phyloP scores from a whole-genome alignment of 1,140 invertebrate species.

The Macrotrachela quadricornifera region DNA sequence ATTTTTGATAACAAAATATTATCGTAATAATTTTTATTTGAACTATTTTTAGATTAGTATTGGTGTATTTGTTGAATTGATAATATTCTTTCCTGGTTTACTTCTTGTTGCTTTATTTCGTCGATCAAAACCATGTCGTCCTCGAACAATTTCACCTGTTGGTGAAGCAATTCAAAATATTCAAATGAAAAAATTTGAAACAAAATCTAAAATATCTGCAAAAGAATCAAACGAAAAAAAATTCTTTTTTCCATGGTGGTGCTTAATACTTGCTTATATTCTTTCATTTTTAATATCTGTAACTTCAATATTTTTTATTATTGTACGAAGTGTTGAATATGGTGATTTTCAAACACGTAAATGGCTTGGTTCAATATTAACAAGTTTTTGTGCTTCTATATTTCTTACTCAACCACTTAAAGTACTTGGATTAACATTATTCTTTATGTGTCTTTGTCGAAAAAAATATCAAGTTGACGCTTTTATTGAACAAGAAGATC shows the following conservation, averaged over 20 bases:
- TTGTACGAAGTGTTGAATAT: constrained; percentile 36
- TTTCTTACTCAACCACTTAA: constrained; percentile 33
- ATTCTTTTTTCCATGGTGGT: constrained; percentile 18
- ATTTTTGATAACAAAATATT: constrained; percentile 8
- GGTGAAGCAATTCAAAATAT: too few species aligned
- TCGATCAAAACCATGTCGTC: constrained; percentile 20
- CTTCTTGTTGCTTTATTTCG: constrained; percentile 32
- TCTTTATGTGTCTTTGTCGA: constrained; percentile 10
- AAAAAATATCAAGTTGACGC: background rate
- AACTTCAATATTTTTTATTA: constrained; percentile 32
- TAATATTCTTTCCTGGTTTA: constrained; percentile 36
- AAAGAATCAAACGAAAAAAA: too few species aligned
- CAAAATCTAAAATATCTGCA: too few species aligned
- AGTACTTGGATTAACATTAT: constrained; percentile 11
- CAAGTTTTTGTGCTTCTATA: constrained; percentile 36
- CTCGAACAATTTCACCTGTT: background rate
- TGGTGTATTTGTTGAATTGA: constrained; percentile 22
- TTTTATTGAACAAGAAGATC: too few species aligned
- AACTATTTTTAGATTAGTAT: constrained; percentile 18
- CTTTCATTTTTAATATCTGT: constrained; percentile 21
- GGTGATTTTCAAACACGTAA: constrained; percentile 35
- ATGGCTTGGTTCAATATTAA: constrained; percentile 36
- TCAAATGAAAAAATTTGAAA: too few species aligned
- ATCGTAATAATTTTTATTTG: background rate
- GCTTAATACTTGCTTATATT: constrained; percentile 32